Percentiles rank a stretch among this genome's conserved stretches.
These are phyloP conservation scores for Zophobas atratus DNA, from an alignment of 1,140 invertebrate species.

Conservation along the genomic window DNA sequence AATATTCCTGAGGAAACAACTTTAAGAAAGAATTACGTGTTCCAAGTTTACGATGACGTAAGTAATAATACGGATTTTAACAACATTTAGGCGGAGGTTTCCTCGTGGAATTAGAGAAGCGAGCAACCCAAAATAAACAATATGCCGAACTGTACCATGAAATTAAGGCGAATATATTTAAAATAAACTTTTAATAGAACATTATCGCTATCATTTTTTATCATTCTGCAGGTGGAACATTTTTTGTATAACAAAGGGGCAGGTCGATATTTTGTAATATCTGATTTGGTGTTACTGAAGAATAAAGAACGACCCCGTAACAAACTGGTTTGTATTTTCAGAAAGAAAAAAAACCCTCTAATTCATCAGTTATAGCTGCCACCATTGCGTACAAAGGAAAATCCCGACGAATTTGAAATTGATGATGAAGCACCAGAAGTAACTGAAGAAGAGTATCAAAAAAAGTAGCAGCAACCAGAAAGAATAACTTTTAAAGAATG, in stretches of 20 bases:
- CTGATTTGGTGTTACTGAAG: conserved; percentile 87
- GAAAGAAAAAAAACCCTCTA: background rate
- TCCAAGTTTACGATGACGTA: no score
- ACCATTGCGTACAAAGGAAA: conserved; percentile 82
- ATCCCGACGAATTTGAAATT: conserved; percentile 86
- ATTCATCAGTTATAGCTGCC: conserved; percentile 72
- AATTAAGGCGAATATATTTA: conserved; percentile 83
- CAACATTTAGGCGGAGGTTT: conserved; percentile 83
- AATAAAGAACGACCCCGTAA: conserved; percentile 89
- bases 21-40: no score
- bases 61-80: no score
- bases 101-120: conserved; percentile 94
- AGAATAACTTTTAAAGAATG: background rate
- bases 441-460: conserved; percentile 67
- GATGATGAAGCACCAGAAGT: conserved; percentile 80
- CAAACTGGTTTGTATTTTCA: conserved; percentile 75
- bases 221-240: conserved; percentile 76
- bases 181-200: no score
- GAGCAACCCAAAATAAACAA: conserved; percentile 89
- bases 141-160: conserved; percentile 91
- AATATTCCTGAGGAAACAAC: no score
- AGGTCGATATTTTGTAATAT: conserved; percentile 90
- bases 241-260: conserved; percentile 95
- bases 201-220: background rate
- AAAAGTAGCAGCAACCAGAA: conserved; percentile 59